phyloP scores from a whole-genome alignment of 1,140 invertebrate genomes.

The Bombus breviceps region DNA sequence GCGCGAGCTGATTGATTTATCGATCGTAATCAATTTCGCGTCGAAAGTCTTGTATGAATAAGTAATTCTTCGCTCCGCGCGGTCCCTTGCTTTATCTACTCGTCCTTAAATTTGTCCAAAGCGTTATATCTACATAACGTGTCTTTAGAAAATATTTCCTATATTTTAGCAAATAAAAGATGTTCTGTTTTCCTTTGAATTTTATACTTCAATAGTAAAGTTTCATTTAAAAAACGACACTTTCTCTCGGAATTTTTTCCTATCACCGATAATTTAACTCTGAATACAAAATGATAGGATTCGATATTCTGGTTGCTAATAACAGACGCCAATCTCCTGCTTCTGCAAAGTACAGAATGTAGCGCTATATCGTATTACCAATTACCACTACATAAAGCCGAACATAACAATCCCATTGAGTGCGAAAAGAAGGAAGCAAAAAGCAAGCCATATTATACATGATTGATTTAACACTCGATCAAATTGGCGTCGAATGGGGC shows the following conservation, averaged over 20 bases:
- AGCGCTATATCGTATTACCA: not conserved
- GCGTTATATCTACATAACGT: no score
- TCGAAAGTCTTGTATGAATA: constrained; percentile 66
- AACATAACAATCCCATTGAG: not conserved
- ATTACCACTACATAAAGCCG: not conserved
- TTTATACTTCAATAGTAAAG: no score
- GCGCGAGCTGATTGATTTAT: constrained; percentile 59
- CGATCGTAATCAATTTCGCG: constrained; percentile 62
- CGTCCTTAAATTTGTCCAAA: not conserved
- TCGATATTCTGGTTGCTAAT: no score
- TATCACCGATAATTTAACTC: no score
- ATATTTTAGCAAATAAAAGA: no score
- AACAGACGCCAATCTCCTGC: no score
- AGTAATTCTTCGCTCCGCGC: constrained; percentile 60
- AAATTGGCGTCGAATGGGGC: not conserved
- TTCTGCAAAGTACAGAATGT: no score
- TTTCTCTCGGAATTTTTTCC: no score
- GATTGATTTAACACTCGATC: constrained; percentile 16
- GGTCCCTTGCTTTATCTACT: constrained; percentile 50
- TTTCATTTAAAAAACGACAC: no score
- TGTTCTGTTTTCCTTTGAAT: no score
- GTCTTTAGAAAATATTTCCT: no score
- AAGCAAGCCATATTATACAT: not conserved
- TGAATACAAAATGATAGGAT: no score
- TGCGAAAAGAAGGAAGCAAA: not conserved